These are phyloP conservation scores for Pipistrellus pygmaeus DNA, from an alignment of 2,797 vertebrate genomes.

Conservation along the genomic window DNA sequence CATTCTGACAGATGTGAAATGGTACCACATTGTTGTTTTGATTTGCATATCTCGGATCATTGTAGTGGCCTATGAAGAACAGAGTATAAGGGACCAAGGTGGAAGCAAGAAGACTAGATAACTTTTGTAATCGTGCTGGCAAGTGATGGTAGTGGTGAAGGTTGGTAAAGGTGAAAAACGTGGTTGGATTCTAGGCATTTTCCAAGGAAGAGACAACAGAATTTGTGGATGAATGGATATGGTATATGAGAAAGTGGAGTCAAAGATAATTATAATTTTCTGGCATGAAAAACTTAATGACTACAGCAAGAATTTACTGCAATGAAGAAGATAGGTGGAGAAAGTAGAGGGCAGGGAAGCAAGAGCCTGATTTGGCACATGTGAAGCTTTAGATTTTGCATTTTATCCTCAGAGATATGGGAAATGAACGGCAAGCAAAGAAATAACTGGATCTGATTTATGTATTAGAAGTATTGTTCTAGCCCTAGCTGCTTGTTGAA, in stretches of 20 bases:
- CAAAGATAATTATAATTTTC: constrained; percentile 3
- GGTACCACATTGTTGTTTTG: no score
- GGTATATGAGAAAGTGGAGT: not conserved
- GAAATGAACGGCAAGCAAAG: no score
- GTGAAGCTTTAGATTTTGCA: not conserved
- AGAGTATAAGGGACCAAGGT: not conserved
- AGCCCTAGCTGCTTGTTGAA: not conserved
- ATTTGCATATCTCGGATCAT: not conserved
- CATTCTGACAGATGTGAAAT: no score
- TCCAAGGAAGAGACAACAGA: not conserved
- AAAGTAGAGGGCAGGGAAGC: not conserved
- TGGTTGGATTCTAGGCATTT: not conserved
- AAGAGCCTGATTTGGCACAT: not conserved
- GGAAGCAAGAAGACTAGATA: not conserved
- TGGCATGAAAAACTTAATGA: not conserved
- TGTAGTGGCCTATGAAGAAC: not conserved
- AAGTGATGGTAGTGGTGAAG: not conserved
- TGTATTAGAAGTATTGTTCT: no score
- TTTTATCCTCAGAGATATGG: no score
- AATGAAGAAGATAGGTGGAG: not conserved
- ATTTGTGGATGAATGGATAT: not conserved
- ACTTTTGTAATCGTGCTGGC: not conserved
- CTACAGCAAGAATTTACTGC: not conserved
- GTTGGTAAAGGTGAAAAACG: not conserved
- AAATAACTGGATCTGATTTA: no score